Percentiles rank a stretch among this genome's conserved stretches.
Conservation (phyloP, 2,113 vertebrate species). For the Passer domesticus region DNA sequence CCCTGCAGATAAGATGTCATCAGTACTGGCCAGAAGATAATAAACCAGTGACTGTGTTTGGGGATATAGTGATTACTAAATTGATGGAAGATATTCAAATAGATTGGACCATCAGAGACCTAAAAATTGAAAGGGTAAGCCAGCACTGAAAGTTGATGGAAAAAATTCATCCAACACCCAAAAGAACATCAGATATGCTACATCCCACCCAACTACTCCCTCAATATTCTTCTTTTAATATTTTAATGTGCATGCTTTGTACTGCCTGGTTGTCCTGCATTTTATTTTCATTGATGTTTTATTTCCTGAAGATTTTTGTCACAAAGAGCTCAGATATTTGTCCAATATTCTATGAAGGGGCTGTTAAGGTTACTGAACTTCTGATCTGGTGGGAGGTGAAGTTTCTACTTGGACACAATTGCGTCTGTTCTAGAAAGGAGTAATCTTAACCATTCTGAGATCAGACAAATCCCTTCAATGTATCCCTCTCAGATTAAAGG, state of each 20-base stretch:
- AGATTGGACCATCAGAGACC: slow-evolving; percentile 92
- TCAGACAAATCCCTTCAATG: slow-evolving; percentile 45
- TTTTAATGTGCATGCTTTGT: background rate
- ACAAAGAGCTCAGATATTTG: background rate
- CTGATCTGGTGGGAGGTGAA: slow-evolving; percentile 6
- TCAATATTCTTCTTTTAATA: background rate
- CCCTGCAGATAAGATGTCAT: slow-evolving; percentile 92
- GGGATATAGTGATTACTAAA: slow-evolving; percentile 97
- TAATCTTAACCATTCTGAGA: slow-evolving; percentile 15
- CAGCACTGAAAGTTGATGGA: background rate
- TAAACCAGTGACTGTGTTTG: slow-evolving; percentile 96
- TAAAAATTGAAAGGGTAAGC: slow-evolving; percentile 95
- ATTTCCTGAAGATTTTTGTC: background rate
- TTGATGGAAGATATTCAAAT: slow-evolving; percentile 88
- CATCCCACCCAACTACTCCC: background rate
- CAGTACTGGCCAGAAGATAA: slow-evolving; percentile 99
- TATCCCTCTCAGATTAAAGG: slow-evolving; percentile 48
- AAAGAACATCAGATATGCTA: background rate
- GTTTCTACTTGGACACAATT: slow-evolving; percentile 29
- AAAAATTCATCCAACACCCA: background rate
- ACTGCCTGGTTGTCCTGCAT: background rate
- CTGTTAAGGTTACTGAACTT: background rate
- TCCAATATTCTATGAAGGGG: background rate
- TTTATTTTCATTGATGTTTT: background rate
- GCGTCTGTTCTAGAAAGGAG: slow-evolving; percentile 25